Conservation (phyloP, 2,888 invertebrate genomes). For the Mellilla xanthometata region DNA sequence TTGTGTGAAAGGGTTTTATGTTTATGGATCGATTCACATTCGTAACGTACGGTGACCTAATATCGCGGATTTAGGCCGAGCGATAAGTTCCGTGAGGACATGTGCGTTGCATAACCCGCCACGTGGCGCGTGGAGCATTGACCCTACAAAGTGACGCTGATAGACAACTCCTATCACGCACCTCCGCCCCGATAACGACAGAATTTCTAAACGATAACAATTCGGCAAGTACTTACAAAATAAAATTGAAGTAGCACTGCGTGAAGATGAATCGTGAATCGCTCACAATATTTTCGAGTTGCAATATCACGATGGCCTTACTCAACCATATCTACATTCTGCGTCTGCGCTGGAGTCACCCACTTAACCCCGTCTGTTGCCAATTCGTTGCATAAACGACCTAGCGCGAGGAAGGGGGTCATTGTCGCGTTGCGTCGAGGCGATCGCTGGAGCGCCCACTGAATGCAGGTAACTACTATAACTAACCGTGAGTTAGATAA, state of each 20-base stretch:
- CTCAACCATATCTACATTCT: conserved; percentile 62
- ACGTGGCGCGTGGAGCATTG: conserved; percentile 67
- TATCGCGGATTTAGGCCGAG: conserved; percentile 38
- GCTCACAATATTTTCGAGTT: conserved; percentile 32
- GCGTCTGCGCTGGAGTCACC: conserved; percentile 56
- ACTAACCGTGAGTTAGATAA: conserved; percentile 66
- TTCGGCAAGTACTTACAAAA: conserved; percentile 37
- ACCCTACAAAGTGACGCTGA: conserved; percentile 62
- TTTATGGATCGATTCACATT: conserved; percentile 31
- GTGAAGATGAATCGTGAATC: conserved; percentile 28
- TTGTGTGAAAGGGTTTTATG: too few species aligned
- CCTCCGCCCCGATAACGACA: conserved; percentile 57
- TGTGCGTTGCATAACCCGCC: conserved; percentile 59
- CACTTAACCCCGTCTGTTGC: conserved; percentile 57
- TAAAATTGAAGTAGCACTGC: conserved; percentile 41
- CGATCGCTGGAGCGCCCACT: conserved; percentile 2
- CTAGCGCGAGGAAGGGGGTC: conserved; percentile 74
- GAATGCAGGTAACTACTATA: conserved; percentile 43
- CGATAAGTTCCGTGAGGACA: conserved; percentile 42
- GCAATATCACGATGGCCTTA: conserved; percentile 52
- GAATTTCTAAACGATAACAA: conserved; percentile 56
- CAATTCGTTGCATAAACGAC: conserved; percentile 77
- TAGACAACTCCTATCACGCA: conserved; percentile 60
- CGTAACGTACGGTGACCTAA: conserved; percentile 39
- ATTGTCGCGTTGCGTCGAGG: conserved; percentile 68